These are phyloP conservation scores for Gracilinanus agilis DNA, from an alignment of 2,113 vertebrate species.

Conservation along the genomic window DNA sequence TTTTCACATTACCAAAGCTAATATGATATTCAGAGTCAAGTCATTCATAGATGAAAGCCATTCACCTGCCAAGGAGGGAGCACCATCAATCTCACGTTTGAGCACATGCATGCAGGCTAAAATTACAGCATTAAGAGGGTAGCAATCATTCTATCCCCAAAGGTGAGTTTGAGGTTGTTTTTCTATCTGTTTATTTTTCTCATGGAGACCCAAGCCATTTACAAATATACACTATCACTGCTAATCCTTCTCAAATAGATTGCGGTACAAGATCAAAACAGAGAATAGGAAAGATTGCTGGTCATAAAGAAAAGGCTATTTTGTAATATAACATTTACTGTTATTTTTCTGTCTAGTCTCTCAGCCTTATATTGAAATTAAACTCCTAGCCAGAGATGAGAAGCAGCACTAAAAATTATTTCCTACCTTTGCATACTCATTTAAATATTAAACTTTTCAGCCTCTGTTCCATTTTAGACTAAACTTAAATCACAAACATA, in stretches of 20 bases:
- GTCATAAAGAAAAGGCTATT: background rate
- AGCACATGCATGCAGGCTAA: background rate
- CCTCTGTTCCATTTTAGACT: background rate
- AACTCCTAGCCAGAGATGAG: background rate
- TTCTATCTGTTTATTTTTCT: background rate
- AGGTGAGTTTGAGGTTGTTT: background rate
- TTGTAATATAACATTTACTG: background rate
- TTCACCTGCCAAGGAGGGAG: background rate
- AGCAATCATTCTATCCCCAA: constrained; percentile 4
- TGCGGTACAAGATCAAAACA: background rate
- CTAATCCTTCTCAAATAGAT: background rate
- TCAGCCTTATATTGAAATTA: background rate
- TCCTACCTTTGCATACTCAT: background rate
- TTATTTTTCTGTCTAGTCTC: background rate
- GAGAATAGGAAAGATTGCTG: background rate
- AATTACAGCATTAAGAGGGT: background rate
- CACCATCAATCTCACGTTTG: background rate
- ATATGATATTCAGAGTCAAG: background rate
- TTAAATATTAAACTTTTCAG: background rate
- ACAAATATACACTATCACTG: background rate
- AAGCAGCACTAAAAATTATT: background rate
- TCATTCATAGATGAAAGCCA: background rate
- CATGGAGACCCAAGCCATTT: background rate
- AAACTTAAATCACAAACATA: background rate
- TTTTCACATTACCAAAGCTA: background rate